These are phyloP conservation scores for Mamestra brassicae DNA, from an alignment of 2,888 invertebrate genomes.

Conservation along the genomic window DNA sequence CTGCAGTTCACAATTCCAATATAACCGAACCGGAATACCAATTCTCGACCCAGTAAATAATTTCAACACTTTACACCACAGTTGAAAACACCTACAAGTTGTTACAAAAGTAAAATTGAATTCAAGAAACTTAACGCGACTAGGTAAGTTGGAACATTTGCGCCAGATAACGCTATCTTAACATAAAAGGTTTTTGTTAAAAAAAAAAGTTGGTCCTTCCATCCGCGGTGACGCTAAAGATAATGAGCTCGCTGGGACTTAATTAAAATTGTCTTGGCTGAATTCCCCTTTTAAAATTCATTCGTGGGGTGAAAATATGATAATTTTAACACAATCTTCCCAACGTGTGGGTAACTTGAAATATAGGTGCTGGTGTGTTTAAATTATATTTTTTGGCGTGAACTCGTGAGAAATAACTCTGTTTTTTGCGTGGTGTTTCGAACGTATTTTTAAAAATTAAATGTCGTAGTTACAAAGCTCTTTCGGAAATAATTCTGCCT, in stretches of 20 bases:
- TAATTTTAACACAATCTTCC: constrained; percentile 62
- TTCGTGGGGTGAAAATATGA: constrained; percentile 63
- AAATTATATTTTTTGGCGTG: constrained; percentile 16
- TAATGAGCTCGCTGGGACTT: constrained; percentile 73
- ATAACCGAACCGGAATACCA: constrained; percentile 25
- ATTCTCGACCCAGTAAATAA: constrained; percentile 47
- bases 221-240: constrained; percentile 64
- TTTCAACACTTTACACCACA: constrained; percentile 35
- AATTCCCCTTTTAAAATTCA: constrained; percentile 67
- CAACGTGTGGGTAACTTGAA: constrained; percentile 52
- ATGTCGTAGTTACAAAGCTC: background rate
- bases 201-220: constrained; percentile 58
- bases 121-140: constrained; percentile 57
- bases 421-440: background rate
- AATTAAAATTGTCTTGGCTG: constrained; percentile 73
- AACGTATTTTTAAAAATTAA: background rate
- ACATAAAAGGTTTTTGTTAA: constrained; percentile 62
- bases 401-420: constrained; percentile 5
- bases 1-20: constrained; percentile 12
- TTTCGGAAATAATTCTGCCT: background rate
- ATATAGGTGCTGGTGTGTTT: constrained; percentile 39
- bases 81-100: constrained; percentile 61
- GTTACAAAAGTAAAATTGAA: constrained; percentile 65
- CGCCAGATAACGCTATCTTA: constrained; percentile 65
- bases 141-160: constrained; percentile 64